phyloP scores from a whole-genome alignment of 2,888 invertebrate genomes.

The Drosophila flavopinicola region DNA sequence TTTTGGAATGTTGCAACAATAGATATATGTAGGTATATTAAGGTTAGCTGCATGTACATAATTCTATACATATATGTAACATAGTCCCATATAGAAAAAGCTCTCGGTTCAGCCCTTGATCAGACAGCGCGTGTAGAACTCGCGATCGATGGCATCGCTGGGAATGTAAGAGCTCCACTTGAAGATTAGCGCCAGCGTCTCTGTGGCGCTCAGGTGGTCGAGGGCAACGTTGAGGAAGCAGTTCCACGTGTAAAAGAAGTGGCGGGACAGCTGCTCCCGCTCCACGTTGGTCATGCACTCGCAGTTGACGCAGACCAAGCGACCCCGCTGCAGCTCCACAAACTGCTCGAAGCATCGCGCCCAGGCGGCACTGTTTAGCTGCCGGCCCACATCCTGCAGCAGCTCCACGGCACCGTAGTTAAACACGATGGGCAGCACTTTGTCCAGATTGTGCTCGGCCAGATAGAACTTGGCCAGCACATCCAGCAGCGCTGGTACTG shows the following conservation, averaged over 20 bases:
- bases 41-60: not conserved
- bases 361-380: slow-evolving; percentile 79
- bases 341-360: slow-evolving; percentile 83
- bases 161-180: slow-evolving; percentile 84
- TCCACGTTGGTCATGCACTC: slow-evolving; percentile 79
- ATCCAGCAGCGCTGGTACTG: slow-evolving; percentile 83
- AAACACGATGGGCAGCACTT: slow-evolving; percentile 82
- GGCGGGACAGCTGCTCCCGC: slow-evolving; percentile 79
- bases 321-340: slow-evolving; percentile 82
- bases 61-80: slow-evolving; percentile 2
- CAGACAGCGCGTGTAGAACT: slow-evolving; percentile 83
- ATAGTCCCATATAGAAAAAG: not conserved
- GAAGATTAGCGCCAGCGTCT: slow-evolving; percentile 81
- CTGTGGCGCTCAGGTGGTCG: slow-evolving; percentile 80
- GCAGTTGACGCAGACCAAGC: slow-evolving; percentile 82
- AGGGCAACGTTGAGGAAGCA: slow-evolving; percentile 82
- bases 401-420: slow-evolving; percentile 82
- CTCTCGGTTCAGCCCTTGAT: slow-evolving; percentile 71
- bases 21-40: slow-evolving; percentile 28
- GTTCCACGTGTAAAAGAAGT: slow-evolving; percentile 84
- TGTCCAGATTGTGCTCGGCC: slow-evolving; percentile 82
- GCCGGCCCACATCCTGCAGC: slow-evolving; percentile 80
- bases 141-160: slow-evolving; percentile 83
- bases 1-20: slow-evolving; percentile 34
- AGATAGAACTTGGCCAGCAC: slow-evolving; percentile 83